Base-by-base conservation (phyloP, 1,140 invertebrate species). In the Zaprionus ghesquierei region DNA sequence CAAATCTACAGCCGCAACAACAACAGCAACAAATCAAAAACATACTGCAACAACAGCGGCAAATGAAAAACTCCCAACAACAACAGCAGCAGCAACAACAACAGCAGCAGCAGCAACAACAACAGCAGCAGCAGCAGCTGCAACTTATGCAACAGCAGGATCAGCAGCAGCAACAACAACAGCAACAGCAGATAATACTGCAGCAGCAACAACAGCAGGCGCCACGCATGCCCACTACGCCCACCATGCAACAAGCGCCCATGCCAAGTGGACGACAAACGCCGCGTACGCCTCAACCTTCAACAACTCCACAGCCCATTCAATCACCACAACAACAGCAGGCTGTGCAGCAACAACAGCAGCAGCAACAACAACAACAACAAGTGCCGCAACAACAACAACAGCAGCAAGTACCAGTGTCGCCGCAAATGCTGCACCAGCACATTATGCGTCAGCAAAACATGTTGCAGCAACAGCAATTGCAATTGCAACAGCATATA, bases 401-500 rank as follows among this genome's bases (percentile, higher is more conserved):
- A 13, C 81, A 77, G n/a, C 81, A 84, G 49, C 70, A 78, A 0
- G 81, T 90, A 15, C 70, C 85, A 12, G 84, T 91, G 55, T 79
- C 90, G 0, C 90, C 89, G 1, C 90, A 91, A 78, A 84, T 91
- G 35, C 51, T 91, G 53, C 90, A 90, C n/a, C 90, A 91, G 50
- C 90, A 91, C 18, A 63, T 91, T 0, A 58, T 91, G 46, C 63
- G 85, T 0, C 87, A 91, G 23, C 89, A 91, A 35, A 79, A 90
- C 33, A 68, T 79, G 8, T 50, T 91, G 53, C 78, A 85, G 44
- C 92, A 92, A 29, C 87, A 91, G 44, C 81, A 91, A 74, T 68
- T 86, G 76, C 84, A 92, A 66, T 64, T 90, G 15, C 92, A 92
- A 46, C 92, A 93, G 70, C 86, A 92, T 20, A 73, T 90, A 68